Base-by-base conservation (phyloP, 1,140 invertebrate genomes). In the Drosophila repletoides region DNA sequence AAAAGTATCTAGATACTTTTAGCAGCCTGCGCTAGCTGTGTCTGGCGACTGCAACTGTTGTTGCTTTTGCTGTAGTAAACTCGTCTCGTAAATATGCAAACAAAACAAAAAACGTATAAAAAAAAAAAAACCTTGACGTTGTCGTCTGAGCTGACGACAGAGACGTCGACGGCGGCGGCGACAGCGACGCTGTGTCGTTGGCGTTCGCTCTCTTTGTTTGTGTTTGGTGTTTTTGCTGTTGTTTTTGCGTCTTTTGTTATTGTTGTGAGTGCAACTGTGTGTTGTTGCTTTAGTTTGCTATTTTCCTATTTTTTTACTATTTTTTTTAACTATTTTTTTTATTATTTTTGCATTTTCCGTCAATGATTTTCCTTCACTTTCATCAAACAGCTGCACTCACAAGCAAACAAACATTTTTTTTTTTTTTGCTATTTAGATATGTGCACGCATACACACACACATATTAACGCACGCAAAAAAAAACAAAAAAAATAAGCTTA, bases 321-420 rank as follows among this genome's bases (percentile, higher is more conserved):
- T 41, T 33, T 26, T 34, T 48, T 41, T 76, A n/a, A n/a, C n/a
- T n/a, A 19, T 34, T 24, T 49, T 52, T 69, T 40, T 73, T 52
- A 10, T 48, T 68, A 58, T 63, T 80, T 75, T 71, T 59, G 53
- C 65, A 80, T 83, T 83, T 84, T 73, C 53, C 53, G 56, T 84
- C 72, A 83, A 81, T 81, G 76, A 77, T 69, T 81, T 83, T 72
- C 34, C 64, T 81, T 81, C 77, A 81, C 79, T 81, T 81, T 84
- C 73, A 84, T 83, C 79, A 81, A 66, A 81, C 77, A 84, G 77
- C 77, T 81, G 77, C 73, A 76, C 73, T 80, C 65, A 56, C 58
- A 79, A 66, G 77, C 59, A 26, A 40, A 66, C 53, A 59, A 58
- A 59, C 34, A n/a, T n/a, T n/a, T n/a, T n/a, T n/a, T n/a, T n/a